Percentiles rank a stretch among this genome's conserved stretches.
Evolutionary conservation across 2,888 invertebrate genomes (phyloP).

Genomic region (Micoletzkya japonica): DNA sequence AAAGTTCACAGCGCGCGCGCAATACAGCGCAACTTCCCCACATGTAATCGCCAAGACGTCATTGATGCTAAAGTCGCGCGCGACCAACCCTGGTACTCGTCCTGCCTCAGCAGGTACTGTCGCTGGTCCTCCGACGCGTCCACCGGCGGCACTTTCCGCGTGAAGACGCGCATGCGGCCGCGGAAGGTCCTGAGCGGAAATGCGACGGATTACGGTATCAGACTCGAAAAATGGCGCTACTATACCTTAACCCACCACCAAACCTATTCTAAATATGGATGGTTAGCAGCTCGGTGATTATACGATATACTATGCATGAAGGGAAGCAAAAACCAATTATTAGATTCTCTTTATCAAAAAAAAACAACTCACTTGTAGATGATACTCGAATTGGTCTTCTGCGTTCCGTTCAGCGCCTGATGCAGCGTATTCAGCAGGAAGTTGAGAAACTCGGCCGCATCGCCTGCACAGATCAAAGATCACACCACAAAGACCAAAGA

Average conservation of each 20-base stretch:
- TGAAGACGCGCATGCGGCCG: conserved; percentile 70
- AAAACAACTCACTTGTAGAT: conserved; percentile 76
- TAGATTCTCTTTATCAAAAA: neutral
- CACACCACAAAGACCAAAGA: neutral
- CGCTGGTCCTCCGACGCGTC: conserved; percentile 70
- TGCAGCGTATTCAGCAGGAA: conserved; percentile 98
- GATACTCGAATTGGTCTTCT: conserved; percentile 71
- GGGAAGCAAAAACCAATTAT: neutral
- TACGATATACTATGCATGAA: too few species aligned
- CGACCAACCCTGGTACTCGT: conserved; percentile 50
- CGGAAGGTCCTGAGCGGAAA: conserved; percentile 74
- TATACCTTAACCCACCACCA: too few species aligned
- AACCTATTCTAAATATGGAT: too few species aligned
- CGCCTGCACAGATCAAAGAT: conserved; percentile 71
- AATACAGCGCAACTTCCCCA: too few species aligned
- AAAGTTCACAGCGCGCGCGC: too few species aligned
- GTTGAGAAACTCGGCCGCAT: conserved; percentile 94
- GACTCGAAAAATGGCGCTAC: too few species aligned
- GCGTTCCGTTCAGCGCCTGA: conserved; percentile 87
- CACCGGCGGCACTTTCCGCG: conserved; percentile 87
- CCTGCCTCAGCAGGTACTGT: conserved; percentile 43
- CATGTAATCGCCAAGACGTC: too few species aligned
- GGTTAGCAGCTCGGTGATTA: too few species aligned
- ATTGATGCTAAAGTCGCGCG: neutral
- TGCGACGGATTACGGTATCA: neutral